Evolutionary conservation across 2,888 invertebrate genomes (phyloP).

Genomic region (Hartigia nigra): DNA sequence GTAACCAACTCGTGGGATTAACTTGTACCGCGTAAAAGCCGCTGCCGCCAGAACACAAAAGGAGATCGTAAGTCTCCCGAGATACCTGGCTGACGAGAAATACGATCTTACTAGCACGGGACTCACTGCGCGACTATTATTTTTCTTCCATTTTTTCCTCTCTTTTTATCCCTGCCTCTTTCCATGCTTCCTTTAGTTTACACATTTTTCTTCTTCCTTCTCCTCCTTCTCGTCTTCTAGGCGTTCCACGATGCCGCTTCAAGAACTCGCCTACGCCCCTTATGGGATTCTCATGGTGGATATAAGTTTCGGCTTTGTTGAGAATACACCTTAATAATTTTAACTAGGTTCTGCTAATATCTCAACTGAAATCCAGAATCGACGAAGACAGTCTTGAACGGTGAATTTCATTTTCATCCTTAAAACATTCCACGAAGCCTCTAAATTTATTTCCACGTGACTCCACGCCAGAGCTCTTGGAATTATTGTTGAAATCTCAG

Average conservation of each 20-base stretch:
- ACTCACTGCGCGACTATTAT: conserved; percentile 39
- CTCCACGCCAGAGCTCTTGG: not conserved
- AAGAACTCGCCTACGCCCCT: conserved; percentile 38
- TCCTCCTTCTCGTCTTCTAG: conserved; percentile 34
- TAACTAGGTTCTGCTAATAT: not conserved
- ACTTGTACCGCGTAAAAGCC: conserved; percentile 58
- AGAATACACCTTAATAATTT: not conserved
- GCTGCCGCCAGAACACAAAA: conserved; percentile 52
- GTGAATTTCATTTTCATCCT: not conserved
- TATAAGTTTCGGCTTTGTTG: not conserved
- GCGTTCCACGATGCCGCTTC: conserved; percentile 14
- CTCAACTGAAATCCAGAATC: not conserved
- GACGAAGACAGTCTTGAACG: not conserved
- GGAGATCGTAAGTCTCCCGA: conserved; percentile 56
- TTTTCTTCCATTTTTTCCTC: conserved; percentile 35
- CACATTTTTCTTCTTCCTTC: conserved; percentile 25
- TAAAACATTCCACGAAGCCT: not conserved
- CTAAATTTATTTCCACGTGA: not conserved
- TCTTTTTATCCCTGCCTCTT: conserved; percentile 16
- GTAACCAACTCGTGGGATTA: conserved; percentile 53
- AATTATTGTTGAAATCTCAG: not conserved
- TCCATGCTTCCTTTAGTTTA: not conserved
- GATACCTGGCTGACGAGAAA: conserved; percentile 59
- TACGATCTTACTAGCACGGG: conserved; percentile 56
- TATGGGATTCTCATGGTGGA: not conserved